These are phyloP conservation scores for Lumbricus terrestris DNA, from an alignment of 2,888 invertebrate genomes.

Conservation along the genomic window DNA sequence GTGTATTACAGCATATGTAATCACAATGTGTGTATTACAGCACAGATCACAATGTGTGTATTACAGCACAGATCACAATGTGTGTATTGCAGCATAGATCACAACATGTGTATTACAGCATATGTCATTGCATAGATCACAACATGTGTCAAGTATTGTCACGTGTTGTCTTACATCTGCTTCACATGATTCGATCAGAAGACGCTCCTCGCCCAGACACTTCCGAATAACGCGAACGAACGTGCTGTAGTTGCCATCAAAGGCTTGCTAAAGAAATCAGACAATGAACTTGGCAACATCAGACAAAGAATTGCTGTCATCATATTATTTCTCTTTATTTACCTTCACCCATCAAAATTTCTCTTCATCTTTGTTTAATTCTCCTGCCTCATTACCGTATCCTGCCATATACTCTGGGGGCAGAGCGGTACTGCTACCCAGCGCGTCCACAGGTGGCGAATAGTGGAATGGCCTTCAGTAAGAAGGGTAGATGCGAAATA, in stretches of 20 bases:
- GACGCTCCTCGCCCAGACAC: conserved; percentile 9
- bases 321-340: neutral
- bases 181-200: neutral
- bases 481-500: too few relatives aligned
- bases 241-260: conserved; percentile 23
- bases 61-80: too few relatives aligned
- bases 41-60: neutral
- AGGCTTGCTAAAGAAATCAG: conserved; percentile 14
- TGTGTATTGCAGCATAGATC: too few relatives aligned
- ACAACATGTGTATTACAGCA: too few relatives aligned
- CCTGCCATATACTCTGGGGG: too few relatives aligned
- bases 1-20: too few relatives aligned
- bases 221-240: conserved; percentile 17
- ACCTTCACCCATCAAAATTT: neutral
- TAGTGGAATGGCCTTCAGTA: too few relatives aligned
- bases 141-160: neutral
- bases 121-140: too few relatives aligned
- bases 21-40: neutral
- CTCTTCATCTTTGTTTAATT: neutral
- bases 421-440: too few relatives aligned
- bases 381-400: too few relatives aligned
- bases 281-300: neutral
- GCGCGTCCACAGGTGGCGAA: too few relatives aligned
- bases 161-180: neutral
- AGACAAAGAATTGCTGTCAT: neutral